Evolutionary conservation across 2,113 vertebrate species (phyloP).

Genomic region (Microtus pennsylvanicus): DNA sequence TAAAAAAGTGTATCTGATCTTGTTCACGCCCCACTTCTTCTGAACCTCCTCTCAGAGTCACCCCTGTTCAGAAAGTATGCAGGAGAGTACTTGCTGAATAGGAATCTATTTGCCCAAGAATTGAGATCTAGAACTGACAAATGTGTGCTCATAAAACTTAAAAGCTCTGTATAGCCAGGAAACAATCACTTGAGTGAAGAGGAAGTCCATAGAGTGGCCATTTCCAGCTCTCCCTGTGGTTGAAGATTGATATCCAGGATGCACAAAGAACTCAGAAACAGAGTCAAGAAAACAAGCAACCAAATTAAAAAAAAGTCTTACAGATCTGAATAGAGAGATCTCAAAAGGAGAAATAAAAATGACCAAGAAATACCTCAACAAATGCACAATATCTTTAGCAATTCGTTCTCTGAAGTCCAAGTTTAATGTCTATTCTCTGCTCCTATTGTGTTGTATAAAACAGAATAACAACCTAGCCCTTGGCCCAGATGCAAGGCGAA

Average conservation of each 20-base stretch:
- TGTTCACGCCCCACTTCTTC: neutral
- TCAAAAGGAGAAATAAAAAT: neutral
- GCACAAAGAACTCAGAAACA: neutral
- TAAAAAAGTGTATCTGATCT: neutral
- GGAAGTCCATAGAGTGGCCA: neutral
- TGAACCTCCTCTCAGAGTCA: neutral
- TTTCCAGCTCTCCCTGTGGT: neutral
- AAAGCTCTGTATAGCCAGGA: neutral
- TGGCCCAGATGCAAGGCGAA: neutral
- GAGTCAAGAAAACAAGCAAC: neutral
- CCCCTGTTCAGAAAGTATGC: neutral
- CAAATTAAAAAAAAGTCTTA: neutral
- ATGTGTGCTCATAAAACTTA: neutral
- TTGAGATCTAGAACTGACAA: neutral
- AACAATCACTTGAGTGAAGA: neutral
- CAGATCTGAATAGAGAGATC: neutral
- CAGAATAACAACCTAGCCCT: neutral
- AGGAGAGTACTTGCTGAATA: neutral
- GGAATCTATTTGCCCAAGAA: neutral
- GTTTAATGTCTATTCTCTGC: neutral
- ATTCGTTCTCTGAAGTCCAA: neutral
- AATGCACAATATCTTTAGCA: neutral
- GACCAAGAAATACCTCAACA: neutral
- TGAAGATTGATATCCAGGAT: neutral
- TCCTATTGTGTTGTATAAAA: neutral